Evolutionary conservation across 2,888 invertebrate species (phyloP).

Genomic region (Panopea generosa): DNA sequence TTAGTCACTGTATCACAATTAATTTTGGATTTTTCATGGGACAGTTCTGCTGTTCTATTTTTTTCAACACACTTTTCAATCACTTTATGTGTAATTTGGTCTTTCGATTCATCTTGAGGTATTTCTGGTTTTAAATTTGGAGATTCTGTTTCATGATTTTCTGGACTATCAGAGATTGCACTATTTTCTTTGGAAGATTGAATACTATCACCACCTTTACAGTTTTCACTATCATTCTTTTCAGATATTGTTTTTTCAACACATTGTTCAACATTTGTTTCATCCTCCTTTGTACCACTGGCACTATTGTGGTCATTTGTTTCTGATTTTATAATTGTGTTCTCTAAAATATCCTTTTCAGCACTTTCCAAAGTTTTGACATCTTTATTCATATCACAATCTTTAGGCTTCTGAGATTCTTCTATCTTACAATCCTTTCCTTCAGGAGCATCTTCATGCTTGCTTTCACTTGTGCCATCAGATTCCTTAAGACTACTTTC

Average conservation of each 20-base stretch:
- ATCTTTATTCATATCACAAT: conserved; percentile 21
- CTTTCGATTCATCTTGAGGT: neutral
- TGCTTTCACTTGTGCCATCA: neutral
- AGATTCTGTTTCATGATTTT: neutral
- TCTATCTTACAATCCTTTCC: conserved; percentile 5
- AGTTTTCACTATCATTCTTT: conserved; percentile 22
- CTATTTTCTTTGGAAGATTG: conserved; percentile 5
- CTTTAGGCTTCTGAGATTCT: conserved; percentile 13
- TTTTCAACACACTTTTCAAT: conserved; percentile 2
- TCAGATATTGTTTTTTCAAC: too few species aligned
- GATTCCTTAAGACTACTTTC: too few species aligned
- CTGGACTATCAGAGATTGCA: too few species aligned
- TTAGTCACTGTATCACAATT: neutral
- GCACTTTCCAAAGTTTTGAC: too few species aligned
- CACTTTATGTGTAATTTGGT: neutral
- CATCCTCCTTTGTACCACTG: too few species aligned
- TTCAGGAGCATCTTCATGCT: too few species aligned
- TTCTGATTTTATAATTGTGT: too few species aligned
- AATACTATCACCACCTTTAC: conserved; percentile 22
- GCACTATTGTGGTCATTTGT: too few species aligned
- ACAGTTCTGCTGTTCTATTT: neutral
- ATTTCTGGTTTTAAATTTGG: neutral
- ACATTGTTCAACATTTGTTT: too few species aligned
- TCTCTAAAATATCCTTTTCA: too few species aligned
- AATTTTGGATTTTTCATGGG: neutral